phyloP scores from a whole-genome alignment of 2,888 invertebrate species.

The Polyploca ridens region DNA sequence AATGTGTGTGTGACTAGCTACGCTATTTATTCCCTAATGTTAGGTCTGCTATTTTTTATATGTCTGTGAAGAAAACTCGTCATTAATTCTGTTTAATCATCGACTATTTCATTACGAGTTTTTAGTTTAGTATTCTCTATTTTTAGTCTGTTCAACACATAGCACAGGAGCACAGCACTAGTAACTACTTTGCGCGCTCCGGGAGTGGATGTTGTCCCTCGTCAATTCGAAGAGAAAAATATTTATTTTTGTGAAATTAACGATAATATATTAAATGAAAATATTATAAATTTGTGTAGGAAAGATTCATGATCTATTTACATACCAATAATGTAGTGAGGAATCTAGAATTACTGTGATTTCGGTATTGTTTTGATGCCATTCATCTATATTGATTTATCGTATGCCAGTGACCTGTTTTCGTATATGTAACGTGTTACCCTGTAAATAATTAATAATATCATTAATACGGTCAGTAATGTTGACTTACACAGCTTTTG shows the following conservation, averaged over 20 bases:
- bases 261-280: constrained; percentile 33
- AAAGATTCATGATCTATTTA: constrained; percentile 11
- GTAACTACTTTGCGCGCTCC: constrained; percentile 33
- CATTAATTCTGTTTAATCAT: no score
- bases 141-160: neutral
- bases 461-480: constrained; percentile 42
- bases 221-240: constrained; percentile 27
- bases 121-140: neutral
- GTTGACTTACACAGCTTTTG: constrained; percentile 38
- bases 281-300: constrained; percentile 9
- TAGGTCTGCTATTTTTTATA: no score
- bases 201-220: constrained; percentile 18
- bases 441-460: constrained; percentile 74
- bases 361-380: constrained; percentile 74
- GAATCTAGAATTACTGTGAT: constrained; percentile 27
- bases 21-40: no score
- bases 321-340: constrained; percentile 1
- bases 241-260: constrained; percentile 36
- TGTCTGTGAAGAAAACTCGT: no score
- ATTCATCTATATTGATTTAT: constrained; percentile 81
- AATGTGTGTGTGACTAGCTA: no score
- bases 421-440: constrained; percentile 69
- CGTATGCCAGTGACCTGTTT: constrained; percentile 79
- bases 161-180: constrained; percentile 25
- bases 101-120: no score